Evolutionary conservation across 2,888 invertebrate genomes (phyloP), one percentile per base, ranked within the genome.

Genomic region (Pollenia amentaria): DNA sequence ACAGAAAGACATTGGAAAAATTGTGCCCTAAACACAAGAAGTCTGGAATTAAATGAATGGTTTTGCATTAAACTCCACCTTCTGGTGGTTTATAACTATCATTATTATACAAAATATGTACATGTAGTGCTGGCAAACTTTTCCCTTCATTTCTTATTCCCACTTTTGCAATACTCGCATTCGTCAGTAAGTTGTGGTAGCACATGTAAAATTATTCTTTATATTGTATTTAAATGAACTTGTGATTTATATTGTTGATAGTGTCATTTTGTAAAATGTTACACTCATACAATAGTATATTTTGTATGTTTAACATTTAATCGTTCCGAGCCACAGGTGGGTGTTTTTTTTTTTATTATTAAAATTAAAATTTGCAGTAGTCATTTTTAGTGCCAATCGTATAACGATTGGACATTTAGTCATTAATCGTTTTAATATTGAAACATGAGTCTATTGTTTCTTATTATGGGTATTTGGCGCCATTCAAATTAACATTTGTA

Each of bases 391-490:
- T 67, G 81, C 67, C 81, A 82, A 82, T 76, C 18, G 75, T 62
- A 53, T 62, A 38, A 9, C 53, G 21, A 29, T 76, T 76, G 42
- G 69, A 65, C 80, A 64, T 55, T 72, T 29, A 64, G 42, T 42
- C 18, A 46, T 57, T 11, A 42, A 29, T 65, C 18, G 44, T 67
- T 73, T 67, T 14, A 72, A 29, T 53, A 73, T 44, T 51, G 51
- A 65, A 57, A 77, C 57, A 51, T 72, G 53, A 70, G 77, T 76
- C 64, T 76, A 65, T 76, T 87, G 84, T 73, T 53, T 79, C 46
- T 73, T 67, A 55, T 80, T 83, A 78, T 79, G 80, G 76, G 9
- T 77, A 73, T 67, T 65, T 87, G 84, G 87, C 87, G 84, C 87
- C 87, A 87, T 81, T 77, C 16, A 64, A 67, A 77, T 84, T 46